Evolutionary conservation across 2,888 invertebrate genomes (phyloP), one percentile per base, ranked within the genome.

Genomic region (Apamea monoglypha): DNA sequence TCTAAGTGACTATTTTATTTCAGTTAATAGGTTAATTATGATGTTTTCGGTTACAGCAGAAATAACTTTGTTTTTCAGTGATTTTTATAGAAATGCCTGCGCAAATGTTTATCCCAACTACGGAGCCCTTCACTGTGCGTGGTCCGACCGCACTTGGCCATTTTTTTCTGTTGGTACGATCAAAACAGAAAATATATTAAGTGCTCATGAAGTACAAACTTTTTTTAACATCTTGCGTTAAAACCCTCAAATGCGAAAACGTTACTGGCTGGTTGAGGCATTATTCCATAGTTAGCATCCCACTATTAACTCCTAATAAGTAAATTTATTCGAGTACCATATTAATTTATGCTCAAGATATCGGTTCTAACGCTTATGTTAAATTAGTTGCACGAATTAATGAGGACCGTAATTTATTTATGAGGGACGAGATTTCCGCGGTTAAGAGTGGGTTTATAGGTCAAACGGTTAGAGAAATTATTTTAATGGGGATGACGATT

Each of bases 331-430:
- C 7, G 18, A 47, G 50, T 36, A n/a, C 10, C 47, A 76, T 29
- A 76, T 40, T 61, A 16, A 29, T 29, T 63, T 76, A 40, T 76
- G 63, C 50, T 18, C 12, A 75, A 78, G 66, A 47, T 47, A 47
- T 76, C 29, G 56, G 21, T 36, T 29, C 12, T 59, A 21, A 56
- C n/a, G 21, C n/a, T 76, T 67, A 59, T 36, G 47, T 36, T 67
- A 59, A 59, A 47, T 67, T 59, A 76, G 59, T 76, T 78, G 56
- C 47, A 40, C 47, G 67, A 76, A 67, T 76, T 78, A 67, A 76
- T 59, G 29, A 76, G 25, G 4, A 50, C 1, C 14, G 47, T 29
- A 59, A 78, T 78, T 78, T 77, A 76, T 76, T 67, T 67, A 78
- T 47, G 76, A 76, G 21, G 21, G 21, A 21, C n/a, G 21, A 56